These are phyloP conservation scores for Oncopeltus fasciatus DNA, from an alignment of 1,140 invertebrate genomes.

Conservation along the genomic window DNA sequence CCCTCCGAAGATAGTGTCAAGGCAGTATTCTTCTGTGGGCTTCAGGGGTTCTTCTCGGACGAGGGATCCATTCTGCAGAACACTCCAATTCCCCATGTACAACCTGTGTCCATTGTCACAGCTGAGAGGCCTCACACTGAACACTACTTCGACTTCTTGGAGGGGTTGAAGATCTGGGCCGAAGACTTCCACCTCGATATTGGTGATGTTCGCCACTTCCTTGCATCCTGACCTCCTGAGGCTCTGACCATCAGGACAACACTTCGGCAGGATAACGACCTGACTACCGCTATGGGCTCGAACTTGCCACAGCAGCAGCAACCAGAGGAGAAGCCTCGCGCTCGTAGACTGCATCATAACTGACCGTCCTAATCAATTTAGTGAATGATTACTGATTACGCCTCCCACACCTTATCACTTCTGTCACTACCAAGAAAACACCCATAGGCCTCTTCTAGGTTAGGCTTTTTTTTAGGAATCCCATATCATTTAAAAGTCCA, in stretches of 20 bases:
- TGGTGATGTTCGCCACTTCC: background rate
- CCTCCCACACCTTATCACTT: no score
- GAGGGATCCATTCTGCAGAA: background rate
- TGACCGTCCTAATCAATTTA: background rate
- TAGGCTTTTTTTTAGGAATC: no score
- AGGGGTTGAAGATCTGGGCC: background rate
- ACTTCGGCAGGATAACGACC: background rate
- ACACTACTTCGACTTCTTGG: background rate
- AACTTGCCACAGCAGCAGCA: background rate
- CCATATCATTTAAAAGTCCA: no score
- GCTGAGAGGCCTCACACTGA: background rate
- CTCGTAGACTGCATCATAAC: background rate
- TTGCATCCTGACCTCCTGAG: background rate
- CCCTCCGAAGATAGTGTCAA: background rate
- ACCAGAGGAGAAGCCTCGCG: background rate
- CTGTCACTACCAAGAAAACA: no score
- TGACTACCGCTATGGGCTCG: background rate
- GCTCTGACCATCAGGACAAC: background rate
- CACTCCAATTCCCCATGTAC: background rate
- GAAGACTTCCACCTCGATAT: background rate
- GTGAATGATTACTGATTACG: no score
- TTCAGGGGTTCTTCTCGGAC: background rate
- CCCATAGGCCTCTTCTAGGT: no score
- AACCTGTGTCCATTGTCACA: background rate
- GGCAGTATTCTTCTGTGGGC: background rate